Percentiles rank a stretch among this genome's conserved stretches.
These are phyloP conservation scores for Neelides folsomi DNA, from an alignment of 2,888 invertebrate genomes.

Conservation along the genomic window DNA sequence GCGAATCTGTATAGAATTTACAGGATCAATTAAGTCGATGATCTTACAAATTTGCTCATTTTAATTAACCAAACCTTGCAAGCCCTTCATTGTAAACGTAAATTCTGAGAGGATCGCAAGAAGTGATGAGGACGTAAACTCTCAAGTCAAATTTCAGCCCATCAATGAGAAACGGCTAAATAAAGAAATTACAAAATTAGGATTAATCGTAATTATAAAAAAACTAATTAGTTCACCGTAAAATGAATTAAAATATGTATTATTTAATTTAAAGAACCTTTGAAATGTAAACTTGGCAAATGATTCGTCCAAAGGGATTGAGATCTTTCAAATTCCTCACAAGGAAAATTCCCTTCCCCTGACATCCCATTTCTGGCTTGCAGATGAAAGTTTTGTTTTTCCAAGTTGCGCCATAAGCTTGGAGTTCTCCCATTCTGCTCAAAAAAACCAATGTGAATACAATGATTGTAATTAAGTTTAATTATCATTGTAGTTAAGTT, in stretches of 20 bases:
- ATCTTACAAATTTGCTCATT: neutral
- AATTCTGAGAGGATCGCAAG: conserved; percentile 75
- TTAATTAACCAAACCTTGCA: conserved; percentile 46
- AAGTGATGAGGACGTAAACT: conserved; percentile 74
- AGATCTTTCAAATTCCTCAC: conserved; percentile 65
- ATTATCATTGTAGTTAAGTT: neutral
- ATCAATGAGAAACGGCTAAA: conserved; percentile 69
- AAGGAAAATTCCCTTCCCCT: conserved; percentile 76
- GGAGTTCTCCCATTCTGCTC: conserved; percentile 55
- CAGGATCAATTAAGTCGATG: neutral
- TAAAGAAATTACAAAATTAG: conserved; percentile 16
- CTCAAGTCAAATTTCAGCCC: conserved; percentile 86
- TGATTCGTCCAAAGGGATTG: conserved; percentile 63
- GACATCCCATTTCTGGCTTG: conserved; percentile 82
- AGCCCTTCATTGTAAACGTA: conserved; percentile 86
- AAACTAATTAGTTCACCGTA: neutral
- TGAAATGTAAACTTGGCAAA: conserved; percentile 66
- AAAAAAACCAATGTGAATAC: neutral
- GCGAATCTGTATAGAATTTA: conserved; percentile 54
- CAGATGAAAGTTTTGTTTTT: conserved; percentile 69
- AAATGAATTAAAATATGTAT: neutral
- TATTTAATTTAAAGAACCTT: conserved; percentile 38
- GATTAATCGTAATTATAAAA: neutral
- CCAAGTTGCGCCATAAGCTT: conserved; percentile 54
- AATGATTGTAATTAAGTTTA: neutral